Evolutionary conservation across 2,888 invertebrate genomes (phyloP), one percentile per base, ranked within the genome.

Genomic region (Dryomyza anilis): DNA sequence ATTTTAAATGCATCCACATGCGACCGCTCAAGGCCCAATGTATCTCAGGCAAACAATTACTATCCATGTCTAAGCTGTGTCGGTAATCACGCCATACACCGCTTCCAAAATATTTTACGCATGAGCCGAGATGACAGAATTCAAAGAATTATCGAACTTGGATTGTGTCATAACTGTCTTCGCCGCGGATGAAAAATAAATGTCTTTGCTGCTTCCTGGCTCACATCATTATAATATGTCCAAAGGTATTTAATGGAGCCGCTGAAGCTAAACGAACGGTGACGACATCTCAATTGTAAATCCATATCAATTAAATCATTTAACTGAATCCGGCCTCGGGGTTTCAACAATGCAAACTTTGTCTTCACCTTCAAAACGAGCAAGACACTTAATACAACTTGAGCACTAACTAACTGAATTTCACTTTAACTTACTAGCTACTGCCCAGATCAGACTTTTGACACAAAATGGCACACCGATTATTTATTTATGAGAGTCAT

Each of bases 121-220:
- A 27, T 55, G 46, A 29, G 30, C 29, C 43, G 56, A 10, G 56
- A 63, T 19, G 56, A 63, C 10, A 62, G 33, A 62, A 19, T 62
- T 52, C 50, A 55, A 48, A 10, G 63, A n/a, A 63, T 63, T 33
- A 25, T 46, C 3, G 56, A 50, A 23, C 36, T 63, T 3, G 43
- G 53, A 2, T 19, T 36, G n/a, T 36, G 36, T n/a, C 36, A 36
- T n/a, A 52, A 14, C 21, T 29, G 25, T 52, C 25, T 27, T 52
- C n/a, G 12, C n/a, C 27, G 52, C 52, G 48, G 48, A n/a, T n/a
- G n/a, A n/a, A n/a, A n/a, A n/a, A n/a, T n/a, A n/a, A n/a, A n/a
- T n/a, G n/a, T n/a, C n/a, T n/a, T n/a, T n/a, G n/a, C n/a, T n/a
- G n/a, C n/a, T n/a, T n/a, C n/a, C n/a, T n/a, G n/a, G n/a, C n/a